phyloP scores from a whole-genome alignment of 1,140 invertebrate genomes.

The Nephila pilipes region DNA sequence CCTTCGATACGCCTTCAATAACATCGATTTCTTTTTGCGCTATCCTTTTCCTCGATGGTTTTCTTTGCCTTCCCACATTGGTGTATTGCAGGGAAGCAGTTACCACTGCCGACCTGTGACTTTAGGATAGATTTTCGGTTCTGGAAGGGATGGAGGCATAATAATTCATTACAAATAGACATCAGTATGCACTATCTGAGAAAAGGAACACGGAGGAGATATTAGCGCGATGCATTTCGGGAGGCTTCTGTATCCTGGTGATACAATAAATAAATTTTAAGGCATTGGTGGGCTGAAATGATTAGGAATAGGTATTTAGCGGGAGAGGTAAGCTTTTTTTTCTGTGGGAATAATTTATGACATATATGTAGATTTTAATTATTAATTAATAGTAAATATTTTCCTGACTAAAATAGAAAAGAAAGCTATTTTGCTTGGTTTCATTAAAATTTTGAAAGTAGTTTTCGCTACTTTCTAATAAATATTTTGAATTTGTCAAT shows the following conservation, averaged over 20 bases:
- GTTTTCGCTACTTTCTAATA: too few relatives aligned
- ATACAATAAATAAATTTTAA: too few relatives aligned
- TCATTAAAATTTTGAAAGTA: too few relatives aligned
- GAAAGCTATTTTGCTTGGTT: too few relatives aligned
- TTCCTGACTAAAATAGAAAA: too few relatives aligned
- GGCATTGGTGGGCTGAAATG: too few relatives aligned
- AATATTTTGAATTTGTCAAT: too few relatives aligned
- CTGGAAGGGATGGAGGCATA: background rate
- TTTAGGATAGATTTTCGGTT: conserved; percentile 52
- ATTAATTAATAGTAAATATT: too few relatives aligned
- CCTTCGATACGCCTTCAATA: conserved; percentile 68
- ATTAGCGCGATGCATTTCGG: background rate
- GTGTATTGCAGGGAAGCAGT: conserved; percentile 11
- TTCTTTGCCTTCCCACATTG: conserved; percentile 11
- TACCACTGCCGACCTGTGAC: conserved; percentile 56
- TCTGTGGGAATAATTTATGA: too few relatives aligned
- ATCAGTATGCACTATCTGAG: conserved; percentile 12
- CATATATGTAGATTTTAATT: too few relatives aligned
- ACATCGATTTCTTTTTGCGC: conserved; percentile 53
- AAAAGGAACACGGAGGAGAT: background rate
- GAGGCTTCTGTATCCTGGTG: background rate
- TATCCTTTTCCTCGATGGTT: conserved; percentile 7
- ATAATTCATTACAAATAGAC: conserved; percentile 3
- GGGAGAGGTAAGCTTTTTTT: too few relatives aligned
- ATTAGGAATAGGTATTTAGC: too few relatives aligned